These are phyloP conservation scores for Therioaphis trifolii DNA, from an alignment of 2,888 invertebrate species.

Conservation along the genomic window DNA sequence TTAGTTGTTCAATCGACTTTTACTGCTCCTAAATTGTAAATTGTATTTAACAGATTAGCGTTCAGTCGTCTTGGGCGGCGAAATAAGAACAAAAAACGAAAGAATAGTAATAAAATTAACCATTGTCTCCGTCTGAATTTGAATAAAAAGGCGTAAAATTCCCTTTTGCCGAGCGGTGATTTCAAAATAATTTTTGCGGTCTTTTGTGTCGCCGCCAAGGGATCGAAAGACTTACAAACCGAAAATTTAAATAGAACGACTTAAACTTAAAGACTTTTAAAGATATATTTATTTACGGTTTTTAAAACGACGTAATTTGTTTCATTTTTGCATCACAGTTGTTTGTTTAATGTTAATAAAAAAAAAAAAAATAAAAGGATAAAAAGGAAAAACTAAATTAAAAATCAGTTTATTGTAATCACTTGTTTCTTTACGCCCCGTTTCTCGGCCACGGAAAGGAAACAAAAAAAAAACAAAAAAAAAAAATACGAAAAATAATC, in stretches of 20 bases:
- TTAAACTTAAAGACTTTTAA: slow-evolving; percentile 27
- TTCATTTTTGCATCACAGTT: background rate
- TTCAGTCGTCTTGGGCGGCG: background rate
- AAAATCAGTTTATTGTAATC: slow-evolving; percentile 34
- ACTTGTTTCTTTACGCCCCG: background rate
- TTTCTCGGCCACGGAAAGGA: background rate
- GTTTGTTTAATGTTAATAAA: background rate
- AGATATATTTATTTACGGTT: slow-evolving; percentile 36
- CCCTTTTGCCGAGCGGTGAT: background rate
- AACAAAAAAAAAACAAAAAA: background rate
- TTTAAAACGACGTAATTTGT: slow-evolving; percentile 38
- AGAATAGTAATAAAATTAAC: slow-evolving; percentile 15
- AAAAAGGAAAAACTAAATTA: slow-evolving; percentile 31
- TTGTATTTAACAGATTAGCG: background rate
- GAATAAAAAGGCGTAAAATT: slow-evolving; percentile 13
- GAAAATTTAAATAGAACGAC: slow-evolving; percentile 28
- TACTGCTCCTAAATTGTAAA: background rate
- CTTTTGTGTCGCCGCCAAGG: slow-evolving; percentile 19
- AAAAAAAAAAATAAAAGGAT: too few relatives aligned
- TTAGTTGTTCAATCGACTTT: background rate
- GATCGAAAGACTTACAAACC: background rate
- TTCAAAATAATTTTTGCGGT: slow-evolving; percentile 2
- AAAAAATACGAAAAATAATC: background rate
- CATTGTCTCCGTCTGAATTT: background rate
- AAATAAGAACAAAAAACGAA: background rate